phyloP scores from a whole-genome alignment of 1,140 invertebrate species.

The Macrobrachium nipponense region DNA sequence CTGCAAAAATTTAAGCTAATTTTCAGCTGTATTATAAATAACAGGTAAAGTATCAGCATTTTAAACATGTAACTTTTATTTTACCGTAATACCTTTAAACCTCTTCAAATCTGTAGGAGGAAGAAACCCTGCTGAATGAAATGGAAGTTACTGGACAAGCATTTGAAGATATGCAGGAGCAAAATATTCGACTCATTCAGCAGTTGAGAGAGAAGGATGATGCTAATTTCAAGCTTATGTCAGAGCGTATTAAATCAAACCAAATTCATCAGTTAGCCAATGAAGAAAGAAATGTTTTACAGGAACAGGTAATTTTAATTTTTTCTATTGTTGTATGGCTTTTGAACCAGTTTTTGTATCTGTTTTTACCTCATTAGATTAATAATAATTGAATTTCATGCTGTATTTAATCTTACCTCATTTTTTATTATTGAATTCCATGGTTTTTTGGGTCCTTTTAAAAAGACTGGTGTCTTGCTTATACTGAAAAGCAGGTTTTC shows the following conservation, averaged over 20 bases:
- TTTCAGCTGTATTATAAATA: too few species aligned
- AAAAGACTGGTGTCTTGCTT: too few species aligned
- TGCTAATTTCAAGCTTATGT: conserved; percentile 99
- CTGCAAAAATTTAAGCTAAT: too few species aligned
- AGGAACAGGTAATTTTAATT: conserved; percentile 79
- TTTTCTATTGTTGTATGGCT: too few species aligned
- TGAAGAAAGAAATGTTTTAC: conserved; percentile 92
- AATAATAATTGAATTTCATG: too few species aligned
- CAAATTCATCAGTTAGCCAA: conserved; percentile 93
- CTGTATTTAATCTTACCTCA: too few species aligned
- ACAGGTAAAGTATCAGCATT: neutral
- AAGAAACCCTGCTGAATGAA: conserved; percentile 96
- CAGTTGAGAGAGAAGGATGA: conserved; percentile 98
- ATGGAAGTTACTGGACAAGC: conserved; percentile 99
- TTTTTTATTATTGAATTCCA: too few species aligned
- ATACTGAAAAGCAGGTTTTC: too few species aligned
- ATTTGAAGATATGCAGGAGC: conserved; percentile 99
- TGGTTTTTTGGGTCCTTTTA: too few species aligned
- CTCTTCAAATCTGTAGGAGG: conserved; percentile 76
- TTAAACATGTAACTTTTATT: neutral
- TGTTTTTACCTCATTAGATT: too few species aligned
- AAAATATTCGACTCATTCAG: conserved; percentile 95
- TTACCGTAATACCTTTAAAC: neutral
- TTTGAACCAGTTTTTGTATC: too few species aligned
- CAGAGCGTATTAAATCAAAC: conserved; percentile 96